Base-by-base conservation (phyloP, 2,113 vertebrate species). In the Saccopteryx leptura region DNA sequence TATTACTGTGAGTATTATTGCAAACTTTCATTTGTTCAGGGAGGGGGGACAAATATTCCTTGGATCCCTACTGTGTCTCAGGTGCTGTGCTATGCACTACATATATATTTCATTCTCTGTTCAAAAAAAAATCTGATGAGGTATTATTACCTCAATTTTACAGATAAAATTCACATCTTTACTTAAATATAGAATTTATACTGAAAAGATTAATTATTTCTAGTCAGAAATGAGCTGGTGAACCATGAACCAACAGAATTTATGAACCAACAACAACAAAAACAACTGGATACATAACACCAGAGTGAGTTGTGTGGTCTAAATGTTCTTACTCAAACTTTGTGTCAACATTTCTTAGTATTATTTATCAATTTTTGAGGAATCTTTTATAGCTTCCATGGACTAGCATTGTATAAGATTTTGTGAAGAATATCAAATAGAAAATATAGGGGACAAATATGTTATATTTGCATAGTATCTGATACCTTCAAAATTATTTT, bases 1-100 rank as follows among this genome's bases (percentile, higher is more conserved):
- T 65, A n/a, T 9, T 76, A 9, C 76, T 80, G 82, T 93, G 96
- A 50, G 54, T 93, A 69, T 83, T 61, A 60, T 72, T 83, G 31
- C 5, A 60, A 69, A 71, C 3, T 50, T 89, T 46, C 11, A 4
- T 63, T 68, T 91, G 11, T 75, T 82, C 56, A 5, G 28, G 18
- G 23, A 14, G 14, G 17, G 69, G 4, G 6, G 18, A 9, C 14
- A 68, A 88, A 33, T 39, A 24, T 81, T 66, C 58, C 50, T 61
- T 75, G 15, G 19, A 84, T 12, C 19, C 19, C 54, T 33, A 12
- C 19, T 52, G 7, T 68, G 33, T 71, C 28, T 56, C 50, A 48
- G 66, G 54, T n/a, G 7, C 7, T 46, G 7, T n/a, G 17, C 19
- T 46, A 18, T 33, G 23, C 3, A 23, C 56, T n/a, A 4, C 11